These are phyloP conservation scores for Callinectes sapidus DNA, from an alignment of 2,888 invertebrate species.

Conservation along the genomic window DNA sequence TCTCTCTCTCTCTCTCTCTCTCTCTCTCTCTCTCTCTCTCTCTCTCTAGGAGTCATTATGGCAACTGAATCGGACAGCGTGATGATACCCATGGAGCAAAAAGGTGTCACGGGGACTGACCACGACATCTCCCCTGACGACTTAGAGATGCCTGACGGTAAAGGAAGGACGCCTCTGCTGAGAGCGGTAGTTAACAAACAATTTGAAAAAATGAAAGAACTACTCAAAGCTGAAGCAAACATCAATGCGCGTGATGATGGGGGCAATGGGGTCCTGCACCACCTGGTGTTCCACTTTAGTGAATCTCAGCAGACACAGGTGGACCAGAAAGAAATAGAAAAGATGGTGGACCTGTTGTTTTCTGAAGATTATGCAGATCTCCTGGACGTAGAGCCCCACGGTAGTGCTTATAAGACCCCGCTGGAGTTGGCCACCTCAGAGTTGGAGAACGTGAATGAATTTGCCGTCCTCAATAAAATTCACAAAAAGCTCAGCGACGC, in stretches of 20 bases:
- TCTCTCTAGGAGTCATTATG: no score
- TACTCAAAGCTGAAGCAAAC: constrained; percentile 62
- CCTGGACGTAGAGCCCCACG: constrained; percentile 51
- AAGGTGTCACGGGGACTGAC: no score
- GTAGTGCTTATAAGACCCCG: constrained; percentile 24
- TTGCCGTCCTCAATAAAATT: constrained; percentile 17
- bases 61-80: no score
- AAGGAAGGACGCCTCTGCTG: constrained; percentile 65
- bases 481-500: constrained; percentile 40
- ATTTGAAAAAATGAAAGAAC: constrained; percentile 36
- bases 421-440: constrained; percentile 56
- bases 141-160: constrained; percentile 60
- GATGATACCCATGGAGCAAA: no score
- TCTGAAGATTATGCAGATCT: background rate
- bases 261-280: constrained; percentile 61
- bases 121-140: background rate
- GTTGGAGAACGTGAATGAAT: constrained; percentile 36
- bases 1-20: no score
- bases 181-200: constrained; percentile 52
- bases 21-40: no score
- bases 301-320: background rate
- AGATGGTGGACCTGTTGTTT: constrained; percentile 38
- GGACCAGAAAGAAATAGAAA: background rate
- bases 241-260: constrained; percentile 65
- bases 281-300: background rate